Base-by-base conservation (phyloP, 2,113 vertebrate species). In the Poeciliopsis prolifica region DNA sequence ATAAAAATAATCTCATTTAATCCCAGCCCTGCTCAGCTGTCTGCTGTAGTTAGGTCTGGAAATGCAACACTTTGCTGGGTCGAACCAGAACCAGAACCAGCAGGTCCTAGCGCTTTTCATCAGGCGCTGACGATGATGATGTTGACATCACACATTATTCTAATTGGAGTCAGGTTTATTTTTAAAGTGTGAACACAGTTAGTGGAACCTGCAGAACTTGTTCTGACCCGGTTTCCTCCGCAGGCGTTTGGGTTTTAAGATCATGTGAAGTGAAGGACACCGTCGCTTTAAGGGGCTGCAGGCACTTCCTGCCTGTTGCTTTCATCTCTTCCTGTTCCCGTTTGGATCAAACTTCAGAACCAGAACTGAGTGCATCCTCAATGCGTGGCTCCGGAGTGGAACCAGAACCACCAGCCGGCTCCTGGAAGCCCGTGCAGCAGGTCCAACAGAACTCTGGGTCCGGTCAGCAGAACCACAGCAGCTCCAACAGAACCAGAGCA, bases 371-470 rank as follows among this genome's bases (percentile, higher is more conserved):
- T 26, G 31, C 65, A 71, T 80, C 8, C 84, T 68, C 60, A 70
- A 70, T 73, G 54, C 63, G 35, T 67, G 29, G 60, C 77, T 78
- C 61, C n/a, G 61, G 82, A 82, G 72, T 4, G 26, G 63, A 64
- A 76, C 61, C 68, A 66, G 67, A 62, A 26, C 28, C 51, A 72
- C 28, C 79, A 78, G 77, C 75, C 71, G 75, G 22, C 78, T 69
- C n/a, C 63, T 30, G 40, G 26, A 65, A 65, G 35, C 35, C 35
- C 2, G 10, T 9, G 35, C 35, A 37, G 35, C 35, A 37, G 35
- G 35, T 37, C 35, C 33, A 35, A 51, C 48, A 19, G 48, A 51
- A 51, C 19, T 15, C 48, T 19, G 48, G 48, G 6, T 22, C 19
- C 19, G 6, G 48, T 51, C 15, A 51, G 19, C 19, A 22, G 48